These are phyloP conservation scores for Gobio gobio DNA, from an alignment of 2,113 vertebrate genomes.

Conservation along the genomic window DNA sequence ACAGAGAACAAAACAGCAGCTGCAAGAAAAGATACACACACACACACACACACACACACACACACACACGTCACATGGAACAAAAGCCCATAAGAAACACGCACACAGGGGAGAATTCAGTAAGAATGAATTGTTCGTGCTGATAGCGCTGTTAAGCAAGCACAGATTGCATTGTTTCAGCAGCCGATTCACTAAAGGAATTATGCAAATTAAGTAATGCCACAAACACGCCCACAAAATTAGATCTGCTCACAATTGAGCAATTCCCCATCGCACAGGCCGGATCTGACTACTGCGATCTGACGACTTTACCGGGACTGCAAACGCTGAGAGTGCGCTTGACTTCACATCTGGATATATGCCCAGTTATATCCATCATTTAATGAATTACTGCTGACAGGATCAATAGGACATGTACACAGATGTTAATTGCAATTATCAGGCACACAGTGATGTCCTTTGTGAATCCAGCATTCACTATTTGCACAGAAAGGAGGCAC, in stretches of 20 bases:
- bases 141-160: background rate
- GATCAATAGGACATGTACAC: background rate
- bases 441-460: background rate
- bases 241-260: background rate
- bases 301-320: background rate
- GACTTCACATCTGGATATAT: background rate
- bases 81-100: background rate
- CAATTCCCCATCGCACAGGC: background rate
- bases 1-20: background rate
- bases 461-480: background rate
- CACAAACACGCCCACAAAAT: background rate
- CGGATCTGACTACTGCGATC: background rate
- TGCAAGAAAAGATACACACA: background rate
- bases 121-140: background rate
- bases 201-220: constrained; percentile 3
- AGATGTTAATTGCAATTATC: background rate
- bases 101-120: constrained; percentile 5
- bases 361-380: background rate
- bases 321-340: background rate
- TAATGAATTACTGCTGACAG: background rate
- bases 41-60: background rate
- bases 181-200: background rate
- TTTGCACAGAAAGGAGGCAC: background rate
- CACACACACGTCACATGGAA: background rate
- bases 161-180: background rate